Percentiles rank a stretch among this genome's conserved stretches.
phyloP scores from a whole-genome alignment of 2,113 vertebrate genomes.

The Siniperca chuatsi region DNA sequence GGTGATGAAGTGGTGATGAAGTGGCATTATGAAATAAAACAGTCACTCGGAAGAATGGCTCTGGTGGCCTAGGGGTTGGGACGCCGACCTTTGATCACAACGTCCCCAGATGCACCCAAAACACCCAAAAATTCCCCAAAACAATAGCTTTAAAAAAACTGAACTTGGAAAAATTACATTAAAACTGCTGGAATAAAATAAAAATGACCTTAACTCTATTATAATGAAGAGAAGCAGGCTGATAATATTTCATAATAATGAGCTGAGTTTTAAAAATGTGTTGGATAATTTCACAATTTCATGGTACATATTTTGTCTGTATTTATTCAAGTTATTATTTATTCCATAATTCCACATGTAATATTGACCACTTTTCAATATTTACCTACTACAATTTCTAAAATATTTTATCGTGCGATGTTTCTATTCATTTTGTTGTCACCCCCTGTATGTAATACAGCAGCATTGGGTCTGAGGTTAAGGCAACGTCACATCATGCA shows the following conservation, averaged over 20 bases:
- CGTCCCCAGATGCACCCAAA: too few species aligned
- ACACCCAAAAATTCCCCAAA: not conserved
- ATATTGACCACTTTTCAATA: not conserved
- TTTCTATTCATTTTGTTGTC: conserved; percentile 29
- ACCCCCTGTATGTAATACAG: conserved; percentile 46
- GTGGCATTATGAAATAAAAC: not conserved
- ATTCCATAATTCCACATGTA: not conserved
- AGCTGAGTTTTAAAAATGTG: not conserved
- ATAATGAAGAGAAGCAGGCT: not conserved
- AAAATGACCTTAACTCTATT: not conserved
- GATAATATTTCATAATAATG: not conserved
- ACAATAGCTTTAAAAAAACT: too few species aligned
- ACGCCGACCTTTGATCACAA: too few species aligned
- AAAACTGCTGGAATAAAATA: not conserved
- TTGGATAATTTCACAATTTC: not conserved
- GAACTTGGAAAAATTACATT: not conserved
- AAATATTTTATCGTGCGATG: not conserved
- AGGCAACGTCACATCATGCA: conserved; percentile 66
- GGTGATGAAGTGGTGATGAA: not conserved
- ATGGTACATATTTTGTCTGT: not conserved
- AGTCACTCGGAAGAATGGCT: too few species aligned
- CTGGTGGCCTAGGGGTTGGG: too few species aligned
- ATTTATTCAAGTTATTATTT: not conserved
- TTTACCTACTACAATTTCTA: not conserved
- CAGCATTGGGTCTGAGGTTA: conserved; percentile 46